Evolutionary conservation across 2,888 invertebrate genomes (phyloP), one percentile per base, ranked within the genome.

Genomic region (Leptopilina myrica): DNA sequence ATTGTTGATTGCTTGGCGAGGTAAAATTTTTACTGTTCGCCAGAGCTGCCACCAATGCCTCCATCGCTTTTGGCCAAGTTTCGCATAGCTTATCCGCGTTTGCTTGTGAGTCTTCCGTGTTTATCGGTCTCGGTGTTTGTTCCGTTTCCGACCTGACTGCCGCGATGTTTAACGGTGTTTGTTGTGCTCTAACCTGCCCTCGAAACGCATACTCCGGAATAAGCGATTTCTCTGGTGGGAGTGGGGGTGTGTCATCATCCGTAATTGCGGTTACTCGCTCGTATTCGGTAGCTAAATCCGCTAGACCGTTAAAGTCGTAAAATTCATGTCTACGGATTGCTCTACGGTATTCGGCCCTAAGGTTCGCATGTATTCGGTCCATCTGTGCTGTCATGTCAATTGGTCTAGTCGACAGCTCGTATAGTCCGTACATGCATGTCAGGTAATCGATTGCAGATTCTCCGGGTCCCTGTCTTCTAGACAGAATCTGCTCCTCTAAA

Each of bases 281-380:
- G 56, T 12, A 56, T 2, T 56, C 56, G 5, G 56, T 11, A 5
- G 56, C 56, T 56, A 56, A n/a, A 12, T 56, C 56, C 14, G 56
- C 56, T 1, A 56, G 14, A 3, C 14, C 11, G 14, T 56, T 56
- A 5, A 14, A 56, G 14, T 56, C 56, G 2, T 14, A 5, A n/a
- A 56, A 56, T n/a, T 56, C 56, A 14, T 56, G 56, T 11, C 56
- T 9, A 11, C 56, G 56, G 12, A n/a, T 56, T 12, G 14, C 12
- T n/a, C 56, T 56, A n/a, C 62, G 53, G 66, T 78, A 62, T 40
- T 80, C 78, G 5, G 76, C 76, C 9, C 67, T 49, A 56, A 80
- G 76, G 65, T 80, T 80, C 46, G 78, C 76, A 49, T 69, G 78
- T 1, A 76, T 53, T 26, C 78, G 15, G 56, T 80, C 80, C 2